Conservation (phyloP, 30 jellyfish, hydroid and myxozoan species). For the Clytia hemisphaerica region DNA sequence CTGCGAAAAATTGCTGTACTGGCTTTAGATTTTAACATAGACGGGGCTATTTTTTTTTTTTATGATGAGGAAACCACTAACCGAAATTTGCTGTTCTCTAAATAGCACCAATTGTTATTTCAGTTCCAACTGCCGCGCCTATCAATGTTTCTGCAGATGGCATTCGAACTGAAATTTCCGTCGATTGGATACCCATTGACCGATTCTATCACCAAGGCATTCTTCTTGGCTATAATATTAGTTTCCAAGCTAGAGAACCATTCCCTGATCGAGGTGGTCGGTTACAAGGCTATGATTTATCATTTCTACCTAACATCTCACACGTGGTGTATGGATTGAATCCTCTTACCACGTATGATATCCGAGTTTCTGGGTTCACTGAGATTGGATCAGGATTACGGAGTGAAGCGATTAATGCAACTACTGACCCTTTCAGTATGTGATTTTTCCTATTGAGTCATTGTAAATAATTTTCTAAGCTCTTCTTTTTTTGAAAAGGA, state of each 20-base stretch:
- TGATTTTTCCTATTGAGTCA: too few species aligned
- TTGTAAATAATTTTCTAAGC: too few species aligned
- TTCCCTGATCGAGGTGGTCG: too few species aligned
- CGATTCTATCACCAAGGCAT: slow-evolving; percentile 30
- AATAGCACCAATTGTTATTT: not conserved
- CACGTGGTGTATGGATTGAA: slow-evolving; percentile 16
- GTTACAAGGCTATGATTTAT: too few species aligned
- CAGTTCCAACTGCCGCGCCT: slow-evolving; percentile 40
- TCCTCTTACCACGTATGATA: slow-evolving; percentile 11
- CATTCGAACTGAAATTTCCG: slow-evolving; percentile 33
- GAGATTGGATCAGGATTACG: slow-evolving; percentile 30
- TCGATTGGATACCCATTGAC: slow-evolving; percentile 31
- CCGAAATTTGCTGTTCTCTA: not conserved
- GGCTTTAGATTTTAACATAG: slow-evolving; percentile 31
- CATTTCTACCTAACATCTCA: too few species aligned
- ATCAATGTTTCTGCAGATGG: slow-evolving; percentile 8
- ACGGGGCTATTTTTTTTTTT: not conserved
- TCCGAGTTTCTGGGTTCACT: slow-evolving; percentile 36
- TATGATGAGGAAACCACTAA: slow-evolving; percentile 2
- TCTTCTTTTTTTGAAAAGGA: too few species aligned
- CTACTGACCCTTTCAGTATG: slow-evolving; percentile 54
- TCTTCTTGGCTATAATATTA: slow-evolving; percentile 31
- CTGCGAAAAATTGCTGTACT: slow-evolving; percentile 22
- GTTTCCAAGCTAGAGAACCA: slow-evolving; percentile 8
- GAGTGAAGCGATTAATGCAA: not conserved